Conservation (phyloP, 2,113 vertebrate species). For the Myiopsitta monachus region DNA sequence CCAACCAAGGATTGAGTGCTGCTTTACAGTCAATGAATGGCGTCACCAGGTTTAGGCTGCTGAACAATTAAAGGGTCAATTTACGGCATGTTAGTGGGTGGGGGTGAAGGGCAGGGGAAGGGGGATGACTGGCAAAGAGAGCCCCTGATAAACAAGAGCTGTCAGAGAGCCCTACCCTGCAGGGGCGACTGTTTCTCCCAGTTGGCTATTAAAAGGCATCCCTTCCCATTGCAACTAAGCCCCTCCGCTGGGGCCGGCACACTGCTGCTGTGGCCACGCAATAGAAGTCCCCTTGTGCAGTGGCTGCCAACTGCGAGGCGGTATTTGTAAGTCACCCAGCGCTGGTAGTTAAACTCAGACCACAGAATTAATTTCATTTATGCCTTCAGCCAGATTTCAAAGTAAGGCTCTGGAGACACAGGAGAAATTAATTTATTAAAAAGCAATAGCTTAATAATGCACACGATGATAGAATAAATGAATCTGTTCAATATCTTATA, state of each 20-base stretch:
- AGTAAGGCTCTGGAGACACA: slow-evolving; percentile 68
- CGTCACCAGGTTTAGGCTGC: slow-evolving; percentile 15
- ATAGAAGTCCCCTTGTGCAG: not conserved
- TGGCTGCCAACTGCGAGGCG: not conserved
- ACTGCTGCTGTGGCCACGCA: not conserved
- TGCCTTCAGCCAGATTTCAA: slow-evolving; percentile 70
- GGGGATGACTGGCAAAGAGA: not conserved
- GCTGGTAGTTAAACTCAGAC: not conserved
- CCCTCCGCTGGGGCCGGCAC: not conserved
- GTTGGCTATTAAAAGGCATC: not conserved
- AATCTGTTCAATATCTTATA: slow-evolving; percentile 77
- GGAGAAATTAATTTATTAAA: slow-evolving; percentile 81
- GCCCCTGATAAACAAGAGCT: not conserved
- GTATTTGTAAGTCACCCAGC: not conserved
- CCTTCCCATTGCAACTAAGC: not conserved
- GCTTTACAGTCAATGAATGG: not conserved
- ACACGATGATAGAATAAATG: slow-evolving; percentile 74
- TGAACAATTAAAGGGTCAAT: slow-evolving; percentile 29
- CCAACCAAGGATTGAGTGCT: not conserved
- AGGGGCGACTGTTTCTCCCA: not conserved
- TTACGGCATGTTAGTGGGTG: not conserved
- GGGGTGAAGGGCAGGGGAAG: not conserved
- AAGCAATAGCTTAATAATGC: slow-evolving; percentile 76
- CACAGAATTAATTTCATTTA: slow-evolving; percentile 69
- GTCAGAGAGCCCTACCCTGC: not conserved